Percentiles rank a stretch among this genome's conserved stretches.
Evolutionary conservation across 2,113 vertebrate genomes (phyloP).

Genomic region (Strix uralensis): DNA sequence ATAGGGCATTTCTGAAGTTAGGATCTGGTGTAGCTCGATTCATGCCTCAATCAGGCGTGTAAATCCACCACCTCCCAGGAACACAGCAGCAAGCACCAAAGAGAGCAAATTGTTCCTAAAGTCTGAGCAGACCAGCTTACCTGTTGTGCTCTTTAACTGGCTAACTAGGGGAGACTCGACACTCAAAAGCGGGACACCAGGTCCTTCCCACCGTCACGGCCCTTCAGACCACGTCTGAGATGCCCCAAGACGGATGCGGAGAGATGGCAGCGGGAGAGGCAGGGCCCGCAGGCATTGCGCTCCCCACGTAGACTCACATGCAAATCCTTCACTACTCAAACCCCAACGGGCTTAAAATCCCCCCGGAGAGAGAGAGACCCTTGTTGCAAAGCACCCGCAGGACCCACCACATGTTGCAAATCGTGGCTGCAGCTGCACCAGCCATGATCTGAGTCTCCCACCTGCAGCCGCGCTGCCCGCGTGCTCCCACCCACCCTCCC

Average conservation of each 20-base stretch:
- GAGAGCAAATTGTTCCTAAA: fast-evolving
- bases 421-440: fast-evolving
- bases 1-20: background rate
- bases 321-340: background rate
- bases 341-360: background rate
- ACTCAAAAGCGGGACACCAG: background rate
- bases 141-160: background rate
- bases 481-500: background rate
- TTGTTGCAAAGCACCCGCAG: background rate
- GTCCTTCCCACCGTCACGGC: fast-evolving
- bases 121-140: background rate
- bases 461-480: background rate
- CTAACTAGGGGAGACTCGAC: fast-evolving
- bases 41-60: fast-evolving
- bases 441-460: fast-evolving
- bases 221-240: fast-evolving
- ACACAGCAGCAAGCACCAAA: fast-evolving
- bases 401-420: fast-evolving
- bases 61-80: background rate
- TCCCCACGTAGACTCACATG: fast-evolving
- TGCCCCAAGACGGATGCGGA: fast-evolving
- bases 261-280: background rate
- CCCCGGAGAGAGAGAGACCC: too few species aligned
- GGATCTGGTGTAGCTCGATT: background rate
- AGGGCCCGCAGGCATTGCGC: fast-evolving